Conservation (phyloP, 2,113 vertebrate genomes). For the Pitta sordida region DNA sequence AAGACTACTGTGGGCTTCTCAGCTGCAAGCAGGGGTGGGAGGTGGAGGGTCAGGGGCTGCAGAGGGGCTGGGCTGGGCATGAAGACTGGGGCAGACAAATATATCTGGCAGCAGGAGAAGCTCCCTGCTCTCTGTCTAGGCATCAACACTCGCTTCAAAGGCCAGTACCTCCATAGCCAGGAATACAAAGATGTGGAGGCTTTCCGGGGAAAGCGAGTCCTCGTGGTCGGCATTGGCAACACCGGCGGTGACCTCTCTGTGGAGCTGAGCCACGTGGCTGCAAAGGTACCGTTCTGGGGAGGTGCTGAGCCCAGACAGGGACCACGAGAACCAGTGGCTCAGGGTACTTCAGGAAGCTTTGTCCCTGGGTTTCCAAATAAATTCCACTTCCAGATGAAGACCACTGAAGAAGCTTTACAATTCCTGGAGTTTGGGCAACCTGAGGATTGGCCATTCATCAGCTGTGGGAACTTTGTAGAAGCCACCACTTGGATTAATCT, state of each 20-base stretch:
- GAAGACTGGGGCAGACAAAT: neutral
- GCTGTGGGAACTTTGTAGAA: neutral
- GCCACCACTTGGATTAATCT: neutral
- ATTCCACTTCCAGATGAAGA: neutral
- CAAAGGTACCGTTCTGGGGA: constrained; percentile 67
- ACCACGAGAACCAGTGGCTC: accelerated
- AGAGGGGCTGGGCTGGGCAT: neutral
- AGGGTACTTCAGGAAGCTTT: neutral
- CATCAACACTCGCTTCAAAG: constrained; percentile 78
- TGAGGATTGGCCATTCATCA: neutral
- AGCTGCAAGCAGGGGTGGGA: neutral
- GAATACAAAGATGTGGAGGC: constrained; percentile 78
- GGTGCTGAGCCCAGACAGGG: neutral
- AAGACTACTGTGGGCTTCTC: neutral
- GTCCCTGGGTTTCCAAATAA: neutral
- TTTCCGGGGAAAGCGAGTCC: constrained; percentile 78
- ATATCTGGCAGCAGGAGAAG: neutral
- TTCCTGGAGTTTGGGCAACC: neutral
- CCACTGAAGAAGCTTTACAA: neutral
- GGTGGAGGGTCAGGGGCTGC: neutral
- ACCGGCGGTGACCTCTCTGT: constrained; percentile 84
- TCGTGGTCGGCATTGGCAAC: constrained; percentile 87
- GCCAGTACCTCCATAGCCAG: constrained; percentile 80
- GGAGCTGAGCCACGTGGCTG: constrained; percentile 80
- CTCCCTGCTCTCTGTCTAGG: constrained; percentile 68